Evolutionary conservation across 2,797 vertebrate genomes (phyloP).

Genomic region (Helostoma temminkii): DNA sequence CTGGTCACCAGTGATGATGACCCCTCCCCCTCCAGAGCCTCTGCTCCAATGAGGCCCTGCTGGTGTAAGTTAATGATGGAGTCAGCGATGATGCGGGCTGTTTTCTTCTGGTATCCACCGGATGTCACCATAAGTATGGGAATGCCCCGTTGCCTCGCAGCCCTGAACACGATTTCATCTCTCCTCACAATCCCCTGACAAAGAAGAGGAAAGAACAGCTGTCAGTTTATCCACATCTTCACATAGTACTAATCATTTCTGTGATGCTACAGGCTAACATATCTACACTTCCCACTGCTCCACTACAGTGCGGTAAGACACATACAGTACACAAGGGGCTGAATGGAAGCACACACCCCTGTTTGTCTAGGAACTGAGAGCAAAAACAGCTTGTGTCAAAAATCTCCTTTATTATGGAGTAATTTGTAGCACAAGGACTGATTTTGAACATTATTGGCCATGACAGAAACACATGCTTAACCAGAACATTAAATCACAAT

Average conservation of each 20-base stretch:
- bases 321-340: slow-evolving; percentile 8
- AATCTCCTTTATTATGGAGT: slow-evolving; percentile 23
- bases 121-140: slow-evolving; percentile 98
- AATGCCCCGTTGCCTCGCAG: slow-evolving; percentile 83
- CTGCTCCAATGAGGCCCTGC: slow-evolving; percentile 86
- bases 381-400: slow-evolving; percentile 33
- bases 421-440: slow-evolving; percentile 9
- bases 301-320: background rate
- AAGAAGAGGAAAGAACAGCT: slow-evolving; percentile 13
- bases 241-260: slow-evolving; percentile 1
- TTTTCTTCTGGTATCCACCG: slow-evolving; percentile 95
- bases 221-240: background rate
- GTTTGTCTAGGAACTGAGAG: slow-evolving; percentile 17
- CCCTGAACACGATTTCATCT: slow-evolving; percentile 92
- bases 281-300: slow-evolving; percentile 4
- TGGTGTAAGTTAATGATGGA: slow-evolving; percentile 92
- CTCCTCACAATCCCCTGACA: slow-evolving; percentile 91
- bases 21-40: slow-evolving; percentile 64
- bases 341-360: slow-evolving; percentile 24
- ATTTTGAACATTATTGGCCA: slow-evolving; percentile 22
- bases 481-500: slow-evolving; percentile 16
- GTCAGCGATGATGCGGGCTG: slow-evolving; percentile 95
- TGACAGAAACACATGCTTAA: slow-evolving; percentile 31
- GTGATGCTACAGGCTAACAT: slow-evolving; percentile 11
- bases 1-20: slow-evolving; percentile 58